A percentile compares a stretch with the other conserved stretches of the same genome.
phyloP scores from a whole-genome alignment of 1,140 invertebrate genomes.

The Saccostrea glomerata region DNA sequence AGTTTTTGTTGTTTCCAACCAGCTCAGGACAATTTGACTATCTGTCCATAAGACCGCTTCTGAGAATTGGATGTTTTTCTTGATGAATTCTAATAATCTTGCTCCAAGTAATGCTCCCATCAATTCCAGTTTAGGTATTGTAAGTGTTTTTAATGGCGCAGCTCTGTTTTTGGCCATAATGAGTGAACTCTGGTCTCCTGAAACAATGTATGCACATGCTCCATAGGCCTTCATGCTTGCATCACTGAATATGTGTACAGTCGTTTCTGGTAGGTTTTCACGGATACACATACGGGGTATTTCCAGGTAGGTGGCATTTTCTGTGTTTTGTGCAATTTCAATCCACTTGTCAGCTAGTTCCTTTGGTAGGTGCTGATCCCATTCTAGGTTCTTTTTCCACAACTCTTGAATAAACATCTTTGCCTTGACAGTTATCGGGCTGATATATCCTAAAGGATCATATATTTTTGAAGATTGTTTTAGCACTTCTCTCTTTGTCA shows the following conservation, averaged over 20 bases:
- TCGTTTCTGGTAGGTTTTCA: neutral
- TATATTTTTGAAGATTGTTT: no score
- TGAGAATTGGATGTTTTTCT: no score
- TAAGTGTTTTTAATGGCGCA: neutral
- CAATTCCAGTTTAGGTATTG: neutral
- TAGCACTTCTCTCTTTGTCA: no score
- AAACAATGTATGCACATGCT: constrained; percentile 20
- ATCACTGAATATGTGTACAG: constrained; percentile 47
- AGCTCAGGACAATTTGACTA: constrained; percentile 43
- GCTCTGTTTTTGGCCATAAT: constrained; percentile 8
- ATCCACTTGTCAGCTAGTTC: constrained; percentile 3
- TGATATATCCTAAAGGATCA: no score
- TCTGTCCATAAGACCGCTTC: neutral
- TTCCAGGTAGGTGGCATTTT: no score
- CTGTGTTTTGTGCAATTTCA: neutral
- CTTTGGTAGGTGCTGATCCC: constrained; percentile 44
- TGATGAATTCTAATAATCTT: no score
- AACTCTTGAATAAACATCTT: constrained; percentile 44
- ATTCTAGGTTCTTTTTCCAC: no score
- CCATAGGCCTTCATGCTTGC: constrained; percentile 41
- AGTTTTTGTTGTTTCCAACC: neutral
- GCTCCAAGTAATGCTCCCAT: neutral
- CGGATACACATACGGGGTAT: no score
- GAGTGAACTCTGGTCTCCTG: neutral
- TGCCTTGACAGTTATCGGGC: neutral